Conservation (phyloP, 2,888 invertebrate species). For the Macrosoma leucophasiata region DNA sequence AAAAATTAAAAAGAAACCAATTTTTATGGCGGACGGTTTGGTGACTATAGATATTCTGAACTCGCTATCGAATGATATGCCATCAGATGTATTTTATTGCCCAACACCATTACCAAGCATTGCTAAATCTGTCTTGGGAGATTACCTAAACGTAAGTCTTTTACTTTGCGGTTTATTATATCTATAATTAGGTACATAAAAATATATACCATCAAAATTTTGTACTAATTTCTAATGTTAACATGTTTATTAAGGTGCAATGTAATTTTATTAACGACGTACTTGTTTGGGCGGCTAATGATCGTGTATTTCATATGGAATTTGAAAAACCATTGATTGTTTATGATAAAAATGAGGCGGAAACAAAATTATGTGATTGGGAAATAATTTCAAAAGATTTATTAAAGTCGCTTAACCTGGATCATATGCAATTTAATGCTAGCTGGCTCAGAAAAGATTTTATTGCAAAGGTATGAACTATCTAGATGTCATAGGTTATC, state of each 20-base stretch:
- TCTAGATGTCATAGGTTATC: too few relatives aligned
- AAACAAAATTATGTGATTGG: conserved; percentile 34
- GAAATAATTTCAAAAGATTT: conserved; percentile 35
- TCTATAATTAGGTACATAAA: background rate
- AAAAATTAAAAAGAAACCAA: conserved; percentile 33
- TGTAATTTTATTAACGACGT: conserved; percentile 42
- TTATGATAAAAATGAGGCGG: conserved; percentile 30
- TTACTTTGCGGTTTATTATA: background rate
- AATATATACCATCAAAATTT: background rate
- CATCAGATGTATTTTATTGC: conserved; percentile 47
- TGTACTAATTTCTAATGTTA: conserved; percentile 6
- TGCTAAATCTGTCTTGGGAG: conserved; percentile 43
- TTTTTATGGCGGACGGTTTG: conserved; percentile 56
- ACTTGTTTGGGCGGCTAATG: conserved; percentile 55
- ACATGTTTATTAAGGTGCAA: conserved; percentile 37
- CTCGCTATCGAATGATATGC: conserved; percentile 41
- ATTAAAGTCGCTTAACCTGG: conserved; percentile 37
- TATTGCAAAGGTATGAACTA: conserved; percentile 45
- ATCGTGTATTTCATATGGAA: conserved; percentile 51
- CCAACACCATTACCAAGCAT: conserved; percentile 40
- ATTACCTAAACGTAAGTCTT: conserved; percentile 43
- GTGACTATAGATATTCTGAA: conserved; percentile 47
- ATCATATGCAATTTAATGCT: conserved; percentile 48
- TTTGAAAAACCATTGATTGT: conserved; percentile 44
- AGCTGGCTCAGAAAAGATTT: conserved; percentile 61